Evolutionary conservation across 2,888 invertebrate species (phyloP), one percentile per base, ranked within the genome.

Genomic region (Drosophila phalerata): DNA sequence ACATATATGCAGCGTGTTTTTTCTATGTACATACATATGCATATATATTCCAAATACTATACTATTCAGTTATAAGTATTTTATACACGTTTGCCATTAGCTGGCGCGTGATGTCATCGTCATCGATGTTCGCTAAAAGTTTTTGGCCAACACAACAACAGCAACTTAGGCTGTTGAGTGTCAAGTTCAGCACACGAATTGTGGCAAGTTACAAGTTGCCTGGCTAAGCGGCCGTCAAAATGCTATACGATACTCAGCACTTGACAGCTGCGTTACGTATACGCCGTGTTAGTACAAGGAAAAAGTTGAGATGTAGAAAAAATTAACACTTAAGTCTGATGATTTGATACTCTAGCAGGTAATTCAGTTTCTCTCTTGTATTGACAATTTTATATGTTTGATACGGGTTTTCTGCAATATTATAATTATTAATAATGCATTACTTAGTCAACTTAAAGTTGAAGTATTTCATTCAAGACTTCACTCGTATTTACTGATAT

Each of bases 11-110:
- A 42, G 25, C 17, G 11, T 10, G 5, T 19, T 22, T 32, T 32
- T 28, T 28, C 5, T n/a, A 0, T 9, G 15, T 43, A 22, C 19
- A 30, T 19, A 32, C n/a, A 28, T 28, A 28, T 28, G 6, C 6
- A 28, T 17, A n/a, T 15, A 32, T 19, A 45, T 63, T 40, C n/a
- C 28, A 43, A 28, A 55, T 67, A 56, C 32, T 60, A 56, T 57
- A 61, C 56, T 58, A 43, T 28, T 30, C 34, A 11, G 40, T 25
- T 48, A 49, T 76, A 65, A 62, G 69, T 79, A 79, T 79, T 79
- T 79, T 55, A 81, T 75, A 51, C 79, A 79, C 79, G 79, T 76
- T 61, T 57, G 73, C 79, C 73, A 81, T 79, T 81, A 78, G 75
- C 43, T 56, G 72, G 75, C 72, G 79, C 75, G 79, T 79, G 79